Conservation (phyloP, 2,113 vertebrate species). For the Hyla sarda region DNA sequence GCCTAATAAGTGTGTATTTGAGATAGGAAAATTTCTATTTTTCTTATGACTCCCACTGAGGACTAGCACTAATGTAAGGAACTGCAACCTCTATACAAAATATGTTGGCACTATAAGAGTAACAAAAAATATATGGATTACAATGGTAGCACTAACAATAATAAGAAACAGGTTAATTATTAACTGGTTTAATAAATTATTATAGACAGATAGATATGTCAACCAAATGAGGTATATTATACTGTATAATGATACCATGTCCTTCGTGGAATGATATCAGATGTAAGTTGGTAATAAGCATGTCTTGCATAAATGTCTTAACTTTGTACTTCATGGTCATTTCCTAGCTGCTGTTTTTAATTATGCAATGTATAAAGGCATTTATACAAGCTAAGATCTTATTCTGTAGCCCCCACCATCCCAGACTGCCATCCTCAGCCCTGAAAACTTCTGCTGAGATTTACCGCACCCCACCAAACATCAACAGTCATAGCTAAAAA, state of each 20-base stretch:
- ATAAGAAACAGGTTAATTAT: no score
- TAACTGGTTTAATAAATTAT: no score
- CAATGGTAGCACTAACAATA: background rate
- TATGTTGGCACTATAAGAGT: background rate
- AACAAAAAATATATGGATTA: no score
- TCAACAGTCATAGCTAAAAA: slow-evolving; percentile 51
- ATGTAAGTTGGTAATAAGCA: background rate
- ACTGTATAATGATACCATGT: background rate
- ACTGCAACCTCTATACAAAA: background rate
- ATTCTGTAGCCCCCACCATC: background rate
- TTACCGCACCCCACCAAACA: slow-evolving; percentile 40
- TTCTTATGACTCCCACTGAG: no score
- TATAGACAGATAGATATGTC: background rate
- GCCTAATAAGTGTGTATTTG: background rate
- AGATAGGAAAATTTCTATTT: no score
- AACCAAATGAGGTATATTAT: background rate
- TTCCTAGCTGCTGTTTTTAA: slow-evolving; percentile 34
- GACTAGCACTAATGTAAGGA: no score
- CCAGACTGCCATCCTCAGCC: slow-evolving; percentile 22
- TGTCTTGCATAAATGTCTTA: background rate
- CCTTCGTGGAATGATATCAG: background rate
- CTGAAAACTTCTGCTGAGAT: slow-evolving; percentile 8
- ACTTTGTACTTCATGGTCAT: slow-evolving; percentile 23
- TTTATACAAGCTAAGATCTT: slow-evolving; percentile 23
- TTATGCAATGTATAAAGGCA: slow-evolving; percentile 23